A percentile compares a stretch with the other conserved stretches of the same genome.
Evolutionary conservation across 2,888 invertebrate species (phyloP).

Genomic region (Diaperis boleti): DNA sequence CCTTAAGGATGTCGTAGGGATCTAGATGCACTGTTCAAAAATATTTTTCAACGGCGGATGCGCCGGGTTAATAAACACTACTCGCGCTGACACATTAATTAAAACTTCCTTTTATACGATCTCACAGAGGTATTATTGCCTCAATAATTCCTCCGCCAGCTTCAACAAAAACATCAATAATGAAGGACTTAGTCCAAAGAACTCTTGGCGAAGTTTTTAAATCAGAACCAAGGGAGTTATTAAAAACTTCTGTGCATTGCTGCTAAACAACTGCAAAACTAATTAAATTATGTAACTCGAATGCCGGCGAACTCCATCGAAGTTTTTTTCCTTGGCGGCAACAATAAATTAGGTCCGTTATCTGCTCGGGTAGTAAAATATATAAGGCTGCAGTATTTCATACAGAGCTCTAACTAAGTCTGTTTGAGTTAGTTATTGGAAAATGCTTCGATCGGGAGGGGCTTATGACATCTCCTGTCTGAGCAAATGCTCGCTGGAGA

Average conservation of each 20-base stretch:
- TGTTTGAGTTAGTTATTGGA: too few relatives aligned
- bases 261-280: constrained; percentile 6
- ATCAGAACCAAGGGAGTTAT: constrained; percentile 1
- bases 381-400: neutral
- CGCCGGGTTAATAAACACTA: constrained; percentile 11
- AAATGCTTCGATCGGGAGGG: too few relatives aligned
- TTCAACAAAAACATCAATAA: constrained; percentile 2
- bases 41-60: too few relatives aligned
- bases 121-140: neutral
- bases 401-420: too few relatives aligned
- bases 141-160: neutral
- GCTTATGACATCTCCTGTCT: too few relatives aligned
- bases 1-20: constrained; percentile 14
- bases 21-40: too few relatives aligned
- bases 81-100: neutral
- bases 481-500: too few relatives aligned
- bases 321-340: neutral
- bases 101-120: neutral
- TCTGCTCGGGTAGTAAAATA: neutral
- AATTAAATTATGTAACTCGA: constrained; percentile 19
- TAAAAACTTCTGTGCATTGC: constrained; percentile 9
- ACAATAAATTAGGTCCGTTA: neutral
- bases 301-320: neutral
- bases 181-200: neutral
- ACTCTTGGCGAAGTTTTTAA: constrained; percentile 14